Conservation (phyloP, 2,113 vertebrate genomes). For the Dasyornis broadbenti region DNA sequence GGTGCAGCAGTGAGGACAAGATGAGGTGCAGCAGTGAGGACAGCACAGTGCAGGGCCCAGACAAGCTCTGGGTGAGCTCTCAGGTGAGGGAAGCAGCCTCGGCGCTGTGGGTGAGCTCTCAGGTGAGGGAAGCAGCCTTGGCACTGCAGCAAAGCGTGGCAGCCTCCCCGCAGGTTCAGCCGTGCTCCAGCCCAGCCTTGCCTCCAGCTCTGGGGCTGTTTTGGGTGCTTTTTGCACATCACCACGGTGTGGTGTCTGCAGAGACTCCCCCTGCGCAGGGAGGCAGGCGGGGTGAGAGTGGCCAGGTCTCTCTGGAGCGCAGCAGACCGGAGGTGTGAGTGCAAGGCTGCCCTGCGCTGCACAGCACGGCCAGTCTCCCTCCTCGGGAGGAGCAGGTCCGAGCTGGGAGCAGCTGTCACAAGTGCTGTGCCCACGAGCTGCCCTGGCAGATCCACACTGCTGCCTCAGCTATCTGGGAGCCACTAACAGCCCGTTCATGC, state of each 20-base stretch:
- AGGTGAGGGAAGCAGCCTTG: neutral
- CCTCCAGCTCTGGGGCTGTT: neutral
- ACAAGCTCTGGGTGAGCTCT: neutral
- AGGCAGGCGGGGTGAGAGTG: neutral
- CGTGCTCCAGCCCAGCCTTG: neutral
- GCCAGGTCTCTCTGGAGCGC: neutral
- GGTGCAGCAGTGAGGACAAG: neutral
- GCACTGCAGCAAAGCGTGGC: neutral
- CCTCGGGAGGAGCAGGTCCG: neutral
- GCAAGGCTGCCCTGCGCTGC: neutral
- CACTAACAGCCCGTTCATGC: neutral
- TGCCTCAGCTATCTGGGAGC: neutral
- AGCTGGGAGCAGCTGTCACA: neutral
- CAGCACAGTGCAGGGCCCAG: neutral
- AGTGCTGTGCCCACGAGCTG: neutral
- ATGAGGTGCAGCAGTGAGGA: neutral
- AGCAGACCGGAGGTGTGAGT: neutral
- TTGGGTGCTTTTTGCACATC: neutral
- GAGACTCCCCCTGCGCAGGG: neutral
- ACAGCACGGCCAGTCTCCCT: rapidly evolving
- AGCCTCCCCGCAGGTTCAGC: neutral
- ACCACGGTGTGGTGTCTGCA: rapidly evolving
- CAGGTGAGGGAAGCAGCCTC: neutral
- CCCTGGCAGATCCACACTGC: neutral
- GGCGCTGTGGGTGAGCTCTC: neutral